Percentiles rank a stretch among this genome's conserved stretches.
These are phyloP conservation scores for Apteryx mantelli DNA, from an alignment of 2,113 vertebrate genomes.

Conservation along the genomic window DNA sequence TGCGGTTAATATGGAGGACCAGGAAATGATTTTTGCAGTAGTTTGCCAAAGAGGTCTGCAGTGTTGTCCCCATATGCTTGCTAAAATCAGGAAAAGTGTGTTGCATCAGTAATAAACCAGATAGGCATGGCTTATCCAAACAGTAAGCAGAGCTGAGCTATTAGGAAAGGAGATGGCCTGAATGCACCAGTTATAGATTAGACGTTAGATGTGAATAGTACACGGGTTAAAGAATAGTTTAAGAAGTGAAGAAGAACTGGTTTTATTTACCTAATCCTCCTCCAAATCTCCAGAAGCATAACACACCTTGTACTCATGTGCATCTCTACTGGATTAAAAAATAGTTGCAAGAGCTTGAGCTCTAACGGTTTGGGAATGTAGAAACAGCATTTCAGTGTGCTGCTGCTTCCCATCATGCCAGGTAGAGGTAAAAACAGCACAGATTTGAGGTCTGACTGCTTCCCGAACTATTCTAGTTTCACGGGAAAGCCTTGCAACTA, in stretches of 20 bases:
- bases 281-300: not conserved
- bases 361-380: not conserved
- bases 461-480: not conserved
- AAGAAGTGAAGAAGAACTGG: not conserved
- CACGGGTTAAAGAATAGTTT: not conserved
- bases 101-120: not conserved
- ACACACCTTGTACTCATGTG: not conserved
- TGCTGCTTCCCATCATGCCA: not conserved
- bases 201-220: not conserved
- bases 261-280: not conserved
- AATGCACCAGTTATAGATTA: not conserved
- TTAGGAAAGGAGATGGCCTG: not conserved
- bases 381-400: not conserved
- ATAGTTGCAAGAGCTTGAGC: not conserved
- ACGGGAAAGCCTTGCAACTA: not conserved
- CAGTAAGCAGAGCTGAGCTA: not conserved
- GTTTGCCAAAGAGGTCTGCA: not conserved
- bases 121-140: not conserved
- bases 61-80: not conserved
- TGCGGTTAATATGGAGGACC: not conserved
- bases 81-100: not conserved
- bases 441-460: not conserved
- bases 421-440: not conserved
- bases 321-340: not conserved
- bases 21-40: not conserved